A percentile compares a stretch with the other conserved stretches of the same genome.
These are phyloP conservation scores for Eriocheir sinensis DNA, from an alignment of 1,140 invertebrate species.

Conservation along the genomic window DNA sequence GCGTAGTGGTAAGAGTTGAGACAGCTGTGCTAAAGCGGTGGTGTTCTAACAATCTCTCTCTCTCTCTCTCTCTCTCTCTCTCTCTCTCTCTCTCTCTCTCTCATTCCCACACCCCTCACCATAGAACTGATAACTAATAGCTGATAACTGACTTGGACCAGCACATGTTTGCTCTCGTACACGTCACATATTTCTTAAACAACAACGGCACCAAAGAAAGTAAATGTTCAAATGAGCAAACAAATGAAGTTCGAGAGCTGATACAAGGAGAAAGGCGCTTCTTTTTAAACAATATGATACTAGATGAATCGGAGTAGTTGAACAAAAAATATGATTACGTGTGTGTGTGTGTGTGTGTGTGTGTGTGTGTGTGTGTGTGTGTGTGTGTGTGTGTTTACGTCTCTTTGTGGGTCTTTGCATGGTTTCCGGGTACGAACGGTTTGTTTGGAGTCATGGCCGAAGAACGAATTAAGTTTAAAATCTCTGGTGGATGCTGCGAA, in stretches of 20 bases:
- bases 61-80: background rate
- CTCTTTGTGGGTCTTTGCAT: background rate
- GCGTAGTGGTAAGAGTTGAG: conserved; percentile 6
- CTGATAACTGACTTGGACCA: no score
- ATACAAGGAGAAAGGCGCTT: no score
- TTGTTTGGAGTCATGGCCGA: background rate
- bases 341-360: background rate
- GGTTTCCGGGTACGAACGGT: conserved; percentile 11
- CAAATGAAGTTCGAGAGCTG: no score
- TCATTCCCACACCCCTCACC: background rate
- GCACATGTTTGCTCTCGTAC: no score
- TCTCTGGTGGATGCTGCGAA: background rate
- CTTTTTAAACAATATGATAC: no score
- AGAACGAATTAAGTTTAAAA: background rate
- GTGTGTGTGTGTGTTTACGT: conserved; percentile 9
- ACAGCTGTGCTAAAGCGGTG: background rate
- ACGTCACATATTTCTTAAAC: background rate
- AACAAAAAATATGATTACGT: no score
- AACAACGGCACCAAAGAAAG: no score
- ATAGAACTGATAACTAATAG: no score
- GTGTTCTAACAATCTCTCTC: background rate
- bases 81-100: conserved; percentile 33
- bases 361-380: conserved; percentile 16
- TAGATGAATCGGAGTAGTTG: no score
- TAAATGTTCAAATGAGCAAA: no score